Conservation (phyloP, 2,797 vertebrate genomes). For the Sebastes diaconus region DNA sequence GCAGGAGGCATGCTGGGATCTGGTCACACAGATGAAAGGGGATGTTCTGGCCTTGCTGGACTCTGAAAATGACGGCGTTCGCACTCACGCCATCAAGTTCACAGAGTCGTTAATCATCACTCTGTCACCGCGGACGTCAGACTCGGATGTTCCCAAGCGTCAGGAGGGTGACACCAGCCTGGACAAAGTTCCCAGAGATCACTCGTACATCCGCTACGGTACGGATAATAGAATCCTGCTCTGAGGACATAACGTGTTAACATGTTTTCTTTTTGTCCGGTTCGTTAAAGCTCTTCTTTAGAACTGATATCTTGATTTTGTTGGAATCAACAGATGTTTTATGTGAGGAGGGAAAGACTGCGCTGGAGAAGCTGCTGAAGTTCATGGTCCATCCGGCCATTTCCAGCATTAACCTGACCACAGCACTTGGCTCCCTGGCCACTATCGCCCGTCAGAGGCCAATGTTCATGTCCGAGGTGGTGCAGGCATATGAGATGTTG, state of each 20-base stretch:
- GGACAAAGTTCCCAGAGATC: conserved; percentile 91
- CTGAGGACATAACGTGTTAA: background rate
- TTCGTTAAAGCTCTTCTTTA: background rate
- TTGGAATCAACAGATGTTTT: conserved; percentile 71
- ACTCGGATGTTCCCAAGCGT: conserved; percentile 90
- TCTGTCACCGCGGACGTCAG: conserved; percentile 87
- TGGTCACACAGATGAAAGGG: conserved; percentile 91
- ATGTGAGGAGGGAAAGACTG: conserved; percentile 89
- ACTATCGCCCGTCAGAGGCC: conserved; percentile 93
- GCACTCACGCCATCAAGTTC: conserved; percentile 96
- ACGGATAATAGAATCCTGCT: conserved; percentile 1
- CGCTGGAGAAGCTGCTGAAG: conserved; percentile 91
- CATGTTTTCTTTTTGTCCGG: background rate
- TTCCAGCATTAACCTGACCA: conserved; percentile 96
- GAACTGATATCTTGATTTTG: background rate
- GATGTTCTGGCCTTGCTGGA: conserved; percentile 91
- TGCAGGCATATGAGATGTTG: conserved; percentile 93
- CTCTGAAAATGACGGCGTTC: conserved; percentile 95
- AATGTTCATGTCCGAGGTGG: conserved; percentile 98
- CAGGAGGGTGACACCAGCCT: conserved; percentile 94
- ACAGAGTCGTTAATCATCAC: conserved; percentile 94
- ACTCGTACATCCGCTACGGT: conserved; percentile 91
- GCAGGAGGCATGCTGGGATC: conserved; percentile 96
- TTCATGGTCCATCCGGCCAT: conserved; percentile 98
- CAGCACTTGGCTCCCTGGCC: conserved; percentile 91